Percentiles rank a stretch among this genome's conserved stretches.
These are phyloP conservation scores for Poeciliopsis paucimaculata DNA, from an alignment of 2,797 vertebrate species.

Conservation along the genomic window DNA sequence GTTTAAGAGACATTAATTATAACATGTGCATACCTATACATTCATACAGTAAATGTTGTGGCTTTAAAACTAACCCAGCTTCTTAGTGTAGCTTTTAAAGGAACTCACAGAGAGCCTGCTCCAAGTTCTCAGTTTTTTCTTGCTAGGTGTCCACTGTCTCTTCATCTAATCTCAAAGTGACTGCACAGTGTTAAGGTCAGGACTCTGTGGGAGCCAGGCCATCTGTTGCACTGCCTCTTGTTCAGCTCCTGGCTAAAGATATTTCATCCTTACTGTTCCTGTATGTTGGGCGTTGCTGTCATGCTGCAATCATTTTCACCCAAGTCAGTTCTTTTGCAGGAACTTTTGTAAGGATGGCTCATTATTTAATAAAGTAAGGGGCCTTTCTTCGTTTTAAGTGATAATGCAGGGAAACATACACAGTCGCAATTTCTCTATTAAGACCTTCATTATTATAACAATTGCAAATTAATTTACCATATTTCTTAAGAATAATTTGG, in stretches of 20 bases:
- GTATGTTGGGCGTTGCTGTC: background rate
- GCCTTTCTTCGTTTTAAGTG: background rate
- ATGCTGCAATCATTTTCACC: background rate
- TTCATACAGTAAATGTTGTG: background rate
- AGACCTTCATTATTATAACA: too few species aligned
- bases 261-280: conserved; percentile 2
- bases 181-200: conserved; percentile 14
- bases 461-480: too few species aligned
- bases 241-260: conserved; percentile 18
- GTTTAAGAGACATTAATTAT: background rate
- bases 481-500: background rate
- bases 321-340: background rate
- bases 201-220: conserved; percentile 10
- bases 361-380: background rate
- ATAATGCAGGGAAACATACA: background rate
- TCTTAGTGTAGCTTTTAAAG: background rate
- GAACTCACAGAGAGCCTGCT: background rate
- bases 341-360: background rate
- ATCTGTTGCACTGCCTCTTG: conserved; percentile 18
- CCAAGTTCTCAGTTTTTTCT: conserved; percentile 8
- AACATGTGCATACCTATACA: too few species aligned
- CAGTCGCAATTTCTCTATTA: background rate
- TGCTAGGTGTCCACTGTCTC: conserved; percentile 4
- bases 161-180: conserved; percentile 23
- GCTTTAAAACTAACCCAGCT: background rate